Evolutionary conservation across 1,140 invertebrate genomes (phyloP), one percentile per base, ranked within the genome.

Genomic region (Procambarus clarkii): DNA sequence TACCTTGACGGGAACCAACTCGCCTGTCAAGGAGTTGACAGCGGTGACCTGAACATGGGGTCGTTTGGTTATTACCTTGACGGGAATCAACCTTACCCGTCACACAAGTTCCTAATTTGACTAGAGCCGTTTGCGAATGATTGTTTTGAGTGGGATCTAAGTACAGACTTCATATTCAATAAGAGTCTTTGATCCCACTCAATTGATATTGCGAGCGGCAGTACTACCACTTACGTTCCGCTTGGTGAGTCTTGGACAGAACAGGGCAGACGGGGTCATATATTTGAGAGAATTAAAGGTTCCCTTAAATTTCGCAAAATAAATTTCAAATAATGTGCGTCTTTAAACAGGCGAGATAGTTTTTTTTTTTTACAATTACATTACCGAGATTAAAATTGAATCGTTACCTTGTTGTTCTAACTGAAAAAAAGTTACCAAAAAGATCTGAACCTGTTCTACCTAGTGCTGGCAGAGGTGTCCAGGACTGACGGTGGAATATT

Each of bases 31-130:
- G n/a, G n/a, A n/a, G n/a, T n/a, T 71, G 69, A 71, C 69, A 71
- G 18, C 60, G n/a, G 21, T 2, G 1, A 21, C 69, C 69, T n/a
- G n/a, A 9, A n/a, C 69, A 24, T 3, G 88, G 80, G 64, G 64
- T 18, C 45, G 46, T 84, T 91, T 79, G 76, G 69, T 84, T 85
- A 48, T 79, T 82, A 91, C 76, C 71, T 85, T 77, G 81, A 79
- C 82, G 88, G 88, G 88, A 71, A 76, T 77, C 76, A 34, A 69
- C 76, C 82, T 54, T 60, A 45, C 83, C 88, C 88, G 76, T 89
- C 82, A 48, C 74, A 85, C 81, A 91, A 91, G 88, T 91, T 91
- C 88, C 88, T 91, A 91, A 91, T 91, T 91, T 91, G 82, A 91
- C 88, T 90, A 81, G 77, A 45, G 83, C 83, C 83, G 69, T 54